phyloP scores from a whole-genome alignment of 1,140 invertebrate genomes.

The Parapsyche elsis region DNA sequence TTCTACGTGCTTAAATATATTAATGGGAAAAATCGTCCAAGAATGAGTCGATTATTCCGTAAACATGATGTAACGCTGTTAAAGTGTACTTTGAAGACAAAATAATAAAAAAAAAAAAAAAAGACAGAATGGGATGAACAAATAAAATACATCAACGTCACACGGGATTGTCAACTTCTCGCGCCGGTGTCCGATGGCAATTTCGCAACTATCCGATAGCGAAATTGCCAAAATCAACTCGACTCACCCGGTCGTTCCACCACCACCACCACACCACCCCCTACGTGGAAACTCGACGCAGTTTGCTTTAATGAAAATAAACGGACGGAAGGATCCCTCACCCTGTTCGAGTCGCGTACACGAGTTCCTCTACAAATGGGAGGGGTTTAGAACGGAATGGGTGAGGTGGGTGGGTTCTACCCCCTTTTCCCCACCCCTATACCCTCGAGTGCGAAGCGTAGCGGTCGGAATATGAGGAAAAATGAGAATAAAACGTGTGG shows the following conservation, averaged over 20 bases:
- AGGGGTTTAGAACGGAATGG: not conserved
- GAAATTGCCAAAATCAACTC: constrained; percentile 29
- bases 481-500: constrained; percentile 21
- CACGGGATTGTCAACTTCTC: constrained; percentile 5
- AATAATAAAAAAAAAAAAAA: not conserved
- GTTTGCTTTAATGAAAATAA: constrained; percentile 8
- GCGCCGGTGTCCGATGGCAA: constrained; percentile 2
- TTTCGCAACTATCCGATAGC: not conserved
- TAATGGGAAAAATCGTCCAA: no score
- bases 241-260: not conserved
- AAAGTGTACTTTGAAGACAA: no score
- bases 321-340: not conserved
- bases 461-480: not conserved
- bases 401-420: not conserved
- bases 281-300: not conserved
- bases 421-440: not conserved
- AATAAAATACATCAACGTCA: no score
- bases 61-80: no score
- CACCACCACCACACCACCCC: not conserved
- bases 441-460: not conserved
- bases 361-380: not conserved
- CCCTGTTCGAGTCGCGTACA: not conserved
- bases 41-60: no score
- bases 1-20: no score
- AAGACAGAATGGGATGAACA: not conserved